Conservation (phyloP, 2,888 invertebrate genomes). For the Teinopalpus imperialis region DNA sequence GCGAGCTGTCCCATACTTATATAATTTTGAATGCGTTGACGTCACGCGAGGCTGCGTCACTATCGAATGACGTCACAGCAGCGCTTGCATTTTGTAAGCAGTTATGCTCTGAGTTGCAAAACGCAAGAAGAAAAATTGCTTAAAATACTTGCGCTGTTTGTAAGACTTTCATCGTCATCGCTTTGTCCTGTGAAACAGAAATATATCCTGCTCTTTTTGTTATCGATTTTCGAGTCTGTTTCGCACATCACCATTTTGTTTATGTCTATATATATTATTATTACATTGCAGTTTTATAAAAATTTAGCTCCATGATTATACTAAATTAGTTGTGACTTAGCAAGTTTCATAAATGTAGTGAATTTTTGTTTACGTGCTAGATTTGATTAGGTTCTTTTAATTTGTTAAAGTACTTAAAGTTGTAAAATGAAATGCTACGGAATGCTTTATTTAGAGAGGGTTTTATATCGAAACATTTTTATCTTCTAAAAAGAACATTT, state of each 20-base stretch:
- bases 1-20: conserved; percentile 24
- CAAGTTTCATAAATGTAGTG: no score
- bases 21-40: conserved; percentile 4
- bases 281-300: no score
- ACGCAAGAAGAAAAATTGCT: neutral
- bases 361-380: no score
- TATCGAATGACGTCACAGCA: conserved; percentile 15
- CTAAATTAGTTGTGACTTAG: no score
- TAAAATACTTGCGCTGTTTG: conserved; percentile 31
- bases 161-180: conserved; percentile 43
- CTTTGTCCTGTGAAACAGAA: conserved; percentile 53
- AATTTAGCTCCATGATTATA: no score
- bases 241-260: neutral
- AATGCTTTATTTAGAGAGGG: no score
- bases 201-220: conserved; percentile 48
- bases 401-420: no score
- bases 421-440: no score
- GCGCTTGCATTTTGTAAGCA: conserved; percentile 19
- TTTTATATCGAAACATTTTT: no score
- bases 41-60: conserved; percentile 7
- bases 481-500: no score
- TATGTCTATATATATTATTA: neutral
- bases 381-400: no score
- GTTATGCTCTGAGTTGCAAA: no score
- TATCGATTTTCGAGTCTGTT: neutral